Evolutionary conservation across 1,140 invertebrate species (phyloP).

Genomic region (Drosophila littoralis): DNA sequence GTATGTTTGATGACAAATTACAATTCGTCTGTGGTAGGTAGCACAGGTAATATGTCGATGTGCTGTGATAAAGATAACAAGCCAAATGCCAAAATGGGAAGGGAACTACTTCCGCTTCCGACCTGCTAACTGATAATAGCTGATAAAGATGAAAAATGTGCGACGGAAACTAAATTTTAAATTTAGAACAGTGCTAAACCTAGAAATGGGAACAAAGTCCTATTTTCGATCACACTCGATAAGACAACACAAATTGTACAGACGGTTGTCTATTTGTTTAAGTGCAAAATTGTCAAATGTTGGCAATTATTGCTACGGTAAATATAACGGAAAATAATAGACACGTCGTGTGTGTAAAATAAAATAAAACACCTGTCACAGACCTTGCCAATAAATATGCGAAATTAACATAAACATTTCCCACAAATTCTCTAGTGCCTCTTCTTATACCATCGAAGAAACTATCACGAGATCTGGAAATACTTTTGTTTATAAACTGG

Average conservation of each 20-base stretch:
- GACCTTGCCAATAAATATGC: neutral
- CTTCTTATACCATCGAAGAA: neutral
- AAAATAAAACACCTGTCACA: neutral
- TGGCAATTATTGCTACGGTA: slow-evolving; percentile 1
- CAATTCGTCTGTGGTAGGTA: slow-evolving; percentile 40
- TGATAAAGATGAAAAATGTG: neutral
- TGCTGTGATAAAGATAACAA: slow-evolving; percentile 48
- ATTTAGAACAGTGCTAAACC: neutral
- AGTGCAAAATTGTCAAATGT: slow-evolving; percentile 20
- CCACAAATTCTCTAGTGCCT: neutral
- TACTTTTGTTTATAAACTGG: neutral
- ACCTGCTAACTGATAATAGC: neutral
- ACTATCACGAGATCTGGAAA: neutral
- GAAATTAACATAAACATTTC: neutral
- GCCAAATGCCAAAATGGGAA: neutral
- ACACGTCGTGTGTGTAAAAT: neutral
- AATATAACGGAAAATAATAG: neutral
- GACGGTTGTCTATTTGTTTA: slow-evolving; percentile 15
- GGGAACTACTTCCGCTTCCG: slow-evolving; percentile 49
- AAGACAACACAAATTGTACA: slow-evolving; percentile 17
- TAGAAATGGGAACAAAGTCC: neutral
- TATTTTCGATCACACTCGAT: slow-evolving; percentile 2
- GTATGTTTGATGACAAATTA: slow-evolving; percentile 66
- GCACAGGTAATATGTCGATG: neutral
- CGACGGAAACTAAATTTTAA: neutral